Percentiles rank a stretch among this genome's conserved stretches.
Conservation (phyloP, 2,888 invertebrate species). For the Oligia latruncula region DNA sequence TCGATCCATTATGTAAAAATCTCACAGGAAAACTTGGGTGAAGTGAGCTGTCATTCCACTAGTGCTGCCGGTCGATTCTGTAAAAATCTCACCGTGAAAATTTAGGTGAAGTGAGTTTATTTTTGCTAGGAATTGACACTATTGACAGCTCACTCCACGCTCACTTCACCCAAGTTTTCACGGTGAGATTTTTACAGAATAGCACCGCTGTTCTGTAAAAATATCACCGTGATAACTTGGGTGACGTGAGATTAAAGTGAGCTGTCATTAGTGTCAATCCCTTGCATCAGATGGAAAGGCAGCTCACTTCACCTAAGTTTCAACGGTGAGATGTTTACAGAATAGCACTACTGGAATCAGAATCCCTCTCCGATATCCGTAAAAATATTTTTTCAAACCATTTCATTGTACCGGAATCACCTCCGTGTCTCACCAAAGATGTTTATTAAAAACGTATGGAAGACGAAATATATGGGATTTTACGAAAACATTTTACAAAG, state of each 20-base stretch:
- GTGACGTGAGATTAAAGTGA: no score
- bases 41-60: no score
- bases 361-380: not conserved
- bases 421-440: slow-evolving; percentile 31
- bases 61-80: no score
- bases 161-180: not conserved
- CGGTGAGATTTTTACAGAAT: not conserved
- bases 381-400: not conserved
- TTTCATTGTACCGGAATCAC: slow-evolving; percentile 4
- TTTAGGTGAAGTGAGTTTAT: no score
- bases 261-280: no score
- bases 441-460: slow-evolving; percentile 65
- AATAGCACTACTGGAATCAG: not conserved
- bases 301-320: not conserved
- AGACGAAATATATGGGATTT: slow-evolving; percentile 54
- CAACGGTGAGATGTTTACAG: not conserved
- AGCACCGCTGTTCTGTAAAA: no score
- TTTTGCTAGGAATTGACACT: no score
- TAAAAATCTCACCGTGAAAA: no score
- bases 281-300: no score
- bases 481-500: slow-evolving; percentile 66
- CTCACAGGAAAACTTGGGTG: no score
- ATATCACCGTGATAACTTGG: no score
- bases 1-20: no score
- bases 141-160: not conserved